Evolutionary conservation across 2,113 vertebrate species (phyloP).

Genomic region (Aphelocoma coerulescens): DNA sequence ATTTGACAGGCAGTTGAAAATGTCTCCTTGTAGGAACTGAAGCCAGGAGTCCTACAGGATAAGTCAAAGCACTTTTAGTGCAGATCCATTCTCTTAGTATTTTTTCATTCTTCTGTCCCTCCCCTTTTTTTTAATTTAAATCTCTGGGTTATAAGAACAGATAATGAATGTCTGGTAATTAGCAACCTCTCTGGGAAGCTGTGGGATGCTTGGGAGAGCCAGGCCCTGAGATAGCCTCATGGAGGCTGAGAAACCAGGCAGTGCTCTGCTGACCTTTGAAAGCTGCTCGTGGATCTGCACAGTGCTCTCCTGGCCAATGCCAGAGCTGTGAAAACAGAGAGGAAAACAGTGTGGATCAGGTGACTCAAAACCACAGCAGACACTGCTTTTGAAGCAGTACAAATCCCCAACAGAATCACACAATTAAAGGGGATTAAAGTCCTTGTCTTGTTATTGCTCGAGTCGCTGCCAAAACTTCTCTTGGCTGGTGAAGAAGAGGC

Average conservation of each 20-base stretch:
- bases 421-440: constrained; percentile 60
- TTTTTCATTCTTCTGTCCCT: fast-evolving
- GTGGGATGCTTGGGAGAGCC: constrained; percentile 3
- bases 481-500: neutral
- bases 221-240: neutral
- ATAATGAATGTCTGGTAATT: neutral
- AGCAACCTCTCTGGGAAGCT: neutral
- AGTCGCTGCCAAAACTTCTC: constrained; percentile 36
- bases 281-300: constrained; percentile 44
- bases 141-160: neutral
- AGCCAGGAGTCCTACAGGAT: neutral
- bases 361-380: constrained; percentile 52
- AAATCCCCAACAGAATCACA: constrained; percentile 42
- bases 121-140: neutral
- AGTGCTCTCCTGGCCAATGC: constrained; percentile 15
- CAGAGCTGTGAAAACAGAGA: constrained; percentile 56
- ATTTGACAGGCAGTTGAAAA: neutral
- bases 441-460: neutral
- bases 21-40: neutral
- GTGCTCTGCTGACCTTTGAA: constrained; percentile 17
- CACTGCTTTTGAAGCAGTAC: constrained; percentile 60
- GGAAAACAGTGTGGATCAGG: constrained; percentile 56
- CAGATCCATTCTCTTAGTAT: neutral
- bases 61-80: neutral
- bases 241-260: constrained; percentile 21